Conservation (phyloP, 2,113 vertebrate genomes). For the Catharus minimus region DNA sequence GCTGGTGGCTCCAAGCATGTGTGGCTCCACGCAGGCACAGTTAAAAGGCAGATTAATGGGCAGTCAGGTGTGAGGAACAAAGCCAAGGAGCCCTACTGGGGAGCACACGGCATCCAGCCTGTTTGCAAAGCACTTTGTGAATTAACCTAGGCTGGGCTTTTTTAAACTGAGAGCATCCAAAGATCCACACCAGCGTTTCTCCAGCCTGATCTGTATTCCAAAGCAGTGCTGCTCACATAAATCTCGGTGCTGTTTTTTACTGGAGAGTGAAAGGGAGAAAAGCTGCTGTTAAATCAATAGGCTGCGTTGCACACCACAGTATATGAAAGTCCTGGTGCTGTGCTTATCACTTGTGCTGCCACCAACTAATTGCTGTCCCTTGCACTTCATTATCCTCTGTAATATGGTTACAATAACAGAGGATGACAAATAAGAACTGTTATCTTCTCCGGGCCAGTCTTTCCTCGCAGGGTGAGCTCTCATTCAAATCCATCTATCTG, state of each 20-base stretch:
- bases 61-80: conserved; percentile 69
- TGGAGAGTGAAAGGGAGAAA: conserved; percentile 23
- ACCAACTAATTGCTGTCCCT: conserved; percentile 57
- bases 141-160: conserved; percentile 49
- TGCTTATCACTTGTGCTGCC: conserved; percentile 48
- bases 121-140: conserved; percentile 61
- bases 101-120: conserved; percentile 63
- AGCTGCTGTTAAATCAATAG: conserved; percentile 40
- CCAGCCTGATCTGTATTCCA: conserved; percentile 67
- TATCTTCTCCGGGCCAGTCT: conserved; percentile 7
- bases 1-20: conserved; percentile 48
- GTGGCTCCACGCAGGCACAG: conserved; percentile 53
- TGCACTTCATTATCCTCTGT: conserved; percentile 53
- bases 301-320: conserved; percentile 39
- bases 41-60: conserved; percentile 75
- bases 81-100: conserved; percentile 60
- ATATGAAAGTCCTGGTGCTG: not conserved
- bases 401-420: conserved; percentile 39
- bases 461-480: not conserved
- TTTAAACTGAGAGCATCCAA: conserved; percentile 49
- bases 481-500: not conserved
- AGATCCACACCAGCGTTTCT: conserved; percentile 1
- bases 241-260: conserved; percentile 39
- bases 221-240: conserved; percentile 39
- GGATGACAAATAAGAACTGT: conserved; percentile 39